Conservation (phyloP, 2,113 vertebrate species). For the Fukomys damarensis region DNA sequence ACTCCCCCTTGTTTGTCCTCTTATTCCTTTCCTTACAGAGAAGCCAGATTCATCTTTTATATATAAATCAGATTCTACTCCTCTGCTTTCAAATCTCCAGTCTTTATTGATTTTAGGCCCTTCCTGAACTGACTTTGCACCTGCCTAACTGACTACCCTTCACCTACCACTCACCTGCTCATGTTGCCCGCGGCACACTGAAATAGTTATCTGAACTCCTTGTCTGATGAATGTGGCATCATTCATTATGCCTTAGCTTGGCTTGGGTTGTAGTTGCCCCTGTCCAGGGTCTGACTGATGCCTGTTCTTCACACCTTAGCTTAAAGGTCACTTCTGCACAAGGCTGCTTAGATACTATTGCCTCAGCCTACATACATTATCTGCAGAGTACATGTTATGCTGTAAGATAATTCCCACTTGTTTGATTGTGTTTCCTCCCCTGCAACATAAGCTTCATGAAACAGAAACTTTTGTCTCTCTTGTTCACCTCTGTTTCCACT, state of each 20-base stretch:
- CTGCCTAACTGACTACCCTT: background rate
- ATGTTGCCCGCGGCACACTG: background rate
- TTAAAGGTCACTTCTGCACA: background rate
- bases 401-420: background rate
- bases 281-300: background rate
- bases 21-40: background rate
- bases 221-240: background rate
- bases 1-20: background rate
- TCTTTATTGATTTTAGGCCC: background rate
- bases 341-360: background rate
- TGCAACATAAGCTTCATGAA: background rate
- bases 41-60: background rate
- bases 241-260: background rate
- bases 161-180: too few relatives aligned
- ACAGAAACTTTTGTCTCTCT: background rate
- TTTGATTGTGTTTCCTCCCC: background rate
- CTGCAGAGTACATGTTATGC: background rate
- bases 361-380: background rate
- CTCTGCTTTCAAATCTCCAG: background rate
- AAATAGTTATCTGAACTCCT: background rate
- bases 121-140: rapidly evolving
- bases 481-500: background rate
- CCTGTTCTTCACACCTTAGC: background rate
- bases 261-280: background rate
- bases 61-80: background rate